A percentile compares a stretch with the other conserved stretches of the same genome.
These are phyloP conservation scores for Ictidomys tridecemlineatus DNA, from an alignment of 2,113 vertebrate genomes.

Conservation along the genomic window DNA sequence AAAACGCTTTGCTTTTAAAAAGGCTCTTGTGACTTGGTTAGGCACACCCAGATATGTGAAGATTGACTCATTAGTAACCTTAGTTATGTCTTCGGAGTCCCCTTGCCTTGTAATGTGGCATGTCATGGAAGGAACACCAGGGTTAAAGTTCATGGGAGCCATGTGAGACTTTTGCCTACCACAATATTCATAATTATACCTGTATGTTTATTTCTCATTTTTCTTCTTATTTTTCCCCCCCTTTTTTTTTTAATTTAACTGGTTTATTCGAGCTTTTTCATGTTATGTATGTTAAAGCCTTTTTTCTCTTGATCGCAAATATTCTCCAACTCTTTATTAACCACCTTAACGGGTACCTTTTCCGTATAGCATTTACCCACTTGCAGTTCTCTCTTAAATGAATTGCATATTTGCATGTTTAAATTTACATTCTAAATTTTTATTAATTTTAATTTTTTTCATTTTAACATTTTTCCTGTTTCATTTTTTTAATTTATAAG, in stretches of 20 bases:
- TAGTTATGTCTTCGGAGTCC: background rate
- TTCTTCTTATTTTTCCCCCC: background rate
- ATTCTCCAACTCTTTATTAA: background rate
- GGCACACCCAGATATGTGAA: background rate
- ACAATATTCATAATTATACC: background rate
- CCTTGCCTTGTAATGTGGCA: background rate
- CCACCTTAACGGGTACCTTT: background rate
- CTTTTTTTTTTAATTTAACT: background rate
- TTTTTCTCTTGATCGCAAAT: slow-evolving; percentile 9
- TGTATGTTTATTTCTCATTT: slow-evolving; percentile 5
- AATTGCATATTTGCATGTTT: slow-evolving; percentile 32
- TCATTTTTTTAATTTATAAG: background rate
- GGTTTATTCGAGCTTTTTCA: background rate
- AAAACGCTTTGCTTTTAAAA: background rate
- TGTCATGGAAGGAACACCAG: background rate
- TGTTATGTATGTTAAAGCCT: background rate
- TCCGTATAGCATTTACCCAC: background rate
- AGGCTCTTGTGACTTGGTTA: background rate
- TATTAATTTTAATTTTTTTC: background rate
- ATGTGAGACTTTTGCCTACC: slow-evolving; percentile 1
- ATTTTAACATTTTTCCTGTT: slow-evolving; percentile 22
- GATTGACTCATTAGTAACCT: background rate
- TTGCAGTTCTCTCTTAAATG: slow-evolving; percentile 6
- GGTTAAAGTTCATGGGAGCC: background rate
- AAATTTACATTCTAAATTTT: slow-evolving; percentile 22